Conservation (phyloP, 2,888 invertebrate species). For the Amphipyra tragopoginis region DNA sequence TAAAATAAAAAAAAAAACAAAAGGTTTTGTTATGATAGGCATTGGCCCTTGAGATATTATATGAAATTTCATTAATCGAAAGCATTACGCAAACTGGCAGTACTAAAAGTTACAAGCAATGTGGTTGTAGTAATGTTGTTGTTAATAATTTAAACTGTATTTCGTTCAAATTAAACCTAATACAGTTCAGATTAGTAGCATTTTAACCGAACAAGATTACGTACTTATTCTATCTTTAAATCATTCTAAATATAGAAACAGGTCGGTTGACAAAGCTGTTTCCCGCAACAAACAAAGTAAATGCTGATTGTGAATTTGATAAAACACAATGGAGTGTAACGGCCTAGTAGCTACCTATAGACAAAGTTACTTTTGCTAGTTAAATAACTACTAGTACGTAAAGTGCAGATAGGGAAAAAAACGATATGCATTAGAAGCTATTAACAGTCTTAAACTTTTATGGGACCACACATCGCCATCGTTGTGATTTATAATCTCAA, state of each 20-base stretch:
- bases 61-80: not conserved
- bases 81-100: not conserved
- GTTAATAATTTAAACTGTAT: no score
- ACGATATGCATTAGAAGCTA: no score
- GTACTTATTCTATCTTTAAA: slow-evolving; percentile 13
- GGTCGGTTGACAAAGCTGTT: slow-evolving; percentile 36
- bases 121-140: not conserved
- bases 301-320: slow-evolving; percentile 41
- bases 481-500: no score
- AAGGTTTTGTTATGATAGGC: no score
- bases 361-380: slow-evolving; percentile 1
- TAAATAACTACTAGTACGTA: not conserved
- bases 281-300: slow-evolving; percentile 32
- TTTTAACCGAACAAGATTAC: slow-evolving; percentile 10
- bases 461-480: no score
- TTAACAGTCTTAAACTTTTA: no score
- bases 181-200: slow-evolving; percentile 1
- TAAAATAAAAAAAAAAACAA: no score
- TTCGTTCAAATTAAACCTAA: not conserved
- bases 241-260: slow-evolving; percentile 26
- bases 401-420: no score
- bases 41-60: not conserved
- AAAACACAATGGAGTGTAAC: slow-evolving; percentile 33
- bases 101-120: slow-evolving; percentile 1
- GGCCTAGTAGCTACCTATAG: not conserved